phyloP scores from a whole-genome alignment of 2,888 invertebrate genomes.

The Hyposoter dolosus region DNA sequence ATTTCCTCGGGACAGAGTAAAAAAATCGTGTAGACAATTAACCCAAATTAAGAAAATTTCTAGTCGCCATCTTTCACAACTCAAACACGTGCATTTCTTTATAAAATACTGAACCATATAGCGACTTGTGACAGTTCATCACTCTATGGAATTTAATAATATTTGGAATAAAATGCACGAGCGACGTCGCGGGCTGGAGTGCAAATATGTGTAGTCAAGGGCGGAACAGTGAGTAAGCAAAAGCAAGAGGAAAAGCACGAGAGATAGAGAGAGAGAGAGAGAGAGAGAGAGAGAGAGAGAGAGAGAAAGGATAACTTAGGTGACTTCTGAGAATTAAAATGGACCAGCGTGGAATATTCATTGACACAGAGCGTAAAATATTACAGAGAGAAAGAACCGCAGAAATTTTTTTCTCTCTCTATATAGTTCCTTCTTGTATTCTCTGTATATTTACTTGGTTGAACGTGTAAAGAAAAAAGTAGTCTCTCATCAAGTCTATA shows the following conservation, averaged over 20 bases:
- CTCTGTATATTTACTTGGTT: conserved; percentile 1
- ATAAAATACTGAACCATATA: conserved; percentile 6
- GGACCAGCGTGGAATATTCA: conserved; percentile 43
- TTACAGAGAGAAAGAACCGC: neutral
- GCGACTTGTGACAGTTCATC: conserved; percentile 10
- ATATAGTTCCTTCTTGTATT: neutral
- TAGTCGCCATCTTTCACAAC: neutral
- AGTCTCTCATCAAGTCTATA: neutral
- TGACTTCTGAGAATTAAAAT: conserved; percentile 36
- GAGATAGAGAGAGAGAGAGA: neutral
- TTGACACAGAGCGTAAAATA: conserved; percentile 26
- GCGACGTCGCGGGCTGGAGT: neutral
- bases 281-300: neutral
- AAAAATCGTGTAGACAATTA: conserved; percentile 6
- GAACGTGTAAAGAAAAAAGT: neutral
- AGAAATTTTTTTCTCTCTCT: neutral
- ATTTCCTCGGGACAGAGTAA: neutral
- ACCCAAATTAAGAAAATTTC: neutral
- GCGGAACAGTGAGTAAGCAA: neutral
- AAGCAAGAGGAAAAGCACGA: neutral
- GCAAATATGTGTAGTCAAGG: conserved; percentile 8
- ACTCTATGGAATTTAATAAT: conserved; percentile 25
- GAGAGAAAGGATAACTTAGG: neutral
- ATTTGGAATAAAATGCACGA: neutral
- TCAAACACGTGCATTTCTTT: neutral